Evolutionary conservation across 2,797 vertebrate species (phyloP).

Genomic region (Melanotaenia maccullochi): DNA sequence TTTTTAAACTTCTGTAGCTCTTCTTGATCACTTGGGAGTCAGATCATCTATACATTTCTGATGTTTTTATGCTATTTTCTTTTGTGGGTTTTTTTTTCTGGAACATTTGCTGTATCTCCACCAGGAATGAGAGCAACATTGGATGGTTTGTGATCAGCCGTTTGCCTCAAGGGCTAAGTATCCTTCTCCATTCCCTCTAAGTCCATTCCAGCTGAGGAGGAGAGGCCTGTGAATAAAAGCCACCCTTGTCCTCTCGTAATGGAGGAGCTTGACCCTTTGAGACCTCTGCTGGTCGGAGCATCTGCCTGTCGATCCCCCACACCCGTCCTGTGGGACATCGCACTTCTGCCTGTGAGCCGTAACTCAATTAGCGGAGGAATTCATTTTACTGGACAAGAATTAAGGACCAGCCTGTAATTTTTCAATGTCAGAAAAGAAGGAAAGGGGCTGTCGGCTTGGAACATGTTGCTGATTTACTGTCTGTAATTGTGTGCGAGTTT

Average conservation of each 20-base stretch:
- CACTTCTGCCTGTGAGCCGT: conserved; percentile 64
- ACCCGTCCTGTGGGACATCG: conserved; percentile 57
- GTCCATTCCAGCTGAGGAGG: conserved; percentile 60
- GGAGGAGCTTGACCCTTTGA: conserved; percentile 79
- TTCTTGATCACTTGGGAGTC: conserved; percentile 35
- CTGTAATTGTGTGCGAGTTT: conserved; percentile 46
- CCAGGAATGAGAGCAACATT: conserved; percentile 49
- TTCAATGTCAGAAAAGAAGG: conserved; percentile 23
- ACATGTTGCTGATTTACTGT: conserved; percentile 37
- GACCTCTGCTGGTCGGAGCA: conserved; percentile 79
- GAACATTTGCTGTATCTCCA: conserved; percentile 29
- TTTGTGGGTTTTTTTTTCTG: conserved; percentile 5
- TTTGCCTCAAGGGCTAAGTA: conserved; percentile 68
- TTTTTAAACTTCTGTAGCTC: conserved; percentile 41
- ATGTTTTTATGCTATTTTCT: conserved; percentile 9
- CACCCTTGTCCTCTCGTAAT: conserved; percentile 80
- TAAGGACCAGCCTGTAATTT: conserved; percentile 26
- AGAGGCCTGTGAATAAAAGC: conserved; percentile 76
- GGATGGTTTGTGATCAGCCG: conserved; percentile 57
- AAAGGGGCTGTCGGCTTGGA: neutral
- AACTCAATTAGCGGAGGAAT: conserved; percentile 69
- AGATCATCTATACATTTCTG: conserved; percentile 26
- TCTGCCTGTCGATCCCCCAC: conserved; percentile 75
- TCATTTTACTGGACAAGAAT: conserved; percentile 58
- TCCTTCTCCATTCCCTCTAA: conserved; percentile 60